phyloP scores from a whole-genome alignment of 2,113 vertebrate genomes.

The Cebidichthys violaceus region DNA sequence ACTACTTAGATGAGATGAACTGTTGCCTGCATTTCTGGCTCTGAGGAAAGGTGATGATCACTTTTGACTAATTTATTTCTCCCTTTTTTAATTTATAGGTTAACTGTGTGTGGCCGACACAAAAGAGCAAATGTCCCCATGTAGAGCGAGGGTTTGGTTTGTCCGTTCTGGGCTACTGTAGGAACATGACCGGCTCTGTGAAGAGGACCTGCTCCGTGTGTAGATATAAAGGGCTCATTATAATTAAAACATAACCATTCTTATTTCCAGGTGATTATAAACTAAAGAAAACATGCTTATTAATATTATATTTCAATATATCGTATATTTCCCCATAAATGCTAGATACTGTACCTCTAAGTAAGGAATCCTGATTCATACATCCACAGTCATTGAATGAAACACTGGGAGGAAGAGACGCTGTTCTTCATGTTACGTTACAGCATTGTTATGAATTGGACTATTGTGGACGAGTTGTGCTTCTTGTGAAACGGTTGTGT shows the following conservation, averaged over 20 bases:
- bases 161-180: neutral
- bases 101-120: neutral
- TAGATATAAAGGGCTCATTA: neutral
- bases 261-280: neutral
- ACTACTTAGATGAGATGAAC: neutral
- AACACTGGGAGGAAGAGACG: constrained; percentile 35
- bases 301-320: neutral
- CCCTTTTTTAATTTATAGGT: neutral
- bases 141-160: neutral
- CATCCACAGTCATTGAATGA: constrained; percentile 7
- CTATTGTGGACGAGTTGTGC: constrained; percentile 50
- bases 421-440: constrained; percentile 36
- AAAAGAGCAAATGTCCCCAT: neutral
- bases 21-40: neutral
- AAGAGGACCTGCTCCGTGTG: neutral
- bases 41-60: neutral
- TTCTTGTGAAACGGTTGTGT: constrained; percentile 58
- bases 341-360: neutral
- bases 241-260: neutral
- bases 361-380: neutral
- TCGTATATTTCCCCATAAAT: neutral
- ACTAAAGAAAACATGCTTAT: neutral
- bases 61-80: neutral
- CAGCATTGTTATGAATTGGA: constrained; percentile 49
- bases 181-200: neutral